Conservation (phyloP, 2,888 invertebrate species). For the Globia sparganii region DNA sequence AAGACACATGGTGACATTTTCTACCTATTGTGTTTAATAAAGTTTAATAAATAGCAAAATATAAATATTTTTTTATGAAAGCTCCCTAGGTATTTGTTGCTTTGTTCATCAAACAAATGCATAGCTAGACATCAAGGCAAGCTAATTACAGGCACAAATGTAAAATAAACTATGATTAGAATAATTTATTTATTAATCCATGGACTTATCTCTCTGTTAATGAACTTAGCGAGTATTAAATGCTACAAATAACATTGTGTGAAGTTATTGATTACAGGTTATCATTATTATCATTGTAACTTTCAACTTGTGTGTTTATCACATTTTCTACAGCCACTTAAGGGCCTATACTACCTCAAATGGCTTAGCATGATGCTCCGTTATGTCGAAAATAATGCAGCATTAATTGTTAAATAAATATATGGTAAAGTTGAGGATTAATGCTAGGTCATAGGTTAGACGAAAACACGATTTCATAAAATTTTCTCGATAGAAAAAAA, state of each 20-base stretch:
- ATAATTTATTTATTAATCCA: slow-evolving; percentile 34
- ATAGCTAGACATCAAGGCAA: neutral
- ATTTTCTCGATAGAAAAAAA: too few relatives aligned
- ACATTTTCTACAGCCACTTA: neutral
- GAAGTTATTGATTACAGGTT: slow-evolving; percentile 24
- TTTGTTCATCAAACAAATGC: neutral
- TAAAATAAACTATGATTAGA: slow-evolving; percentile 33
- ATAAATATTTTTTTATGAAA: neutral
- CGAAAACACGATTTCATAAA: too few relatives aligned
- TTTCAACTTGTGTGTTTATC: neutral
- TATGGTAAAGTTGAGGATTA: too few relatives aligned
- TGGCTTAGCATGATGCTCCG: too few relatives aligned
- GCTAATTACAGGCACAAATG: slow-evolving; percentile 5
- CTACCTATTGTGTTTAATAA: neutral
- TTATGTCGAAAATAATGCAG: too few relatives aligned
- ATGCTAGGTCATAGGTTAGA: too few relatives aligned
- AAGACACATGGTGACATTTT: neutral
- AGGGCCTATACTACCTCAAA: too few relatives aligned
- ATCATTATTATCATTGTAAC: slow-evolving; percentile 8
- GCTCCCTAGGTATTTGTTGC: neutral
- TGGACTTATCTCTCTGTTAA: slow-evolving; percentile 48
- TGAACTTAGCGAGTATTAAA: slow-evolving; percentile 43
- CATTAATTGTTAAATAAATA: too few relatives aligned
- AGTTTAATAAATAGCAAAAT: too few relatives aligned
- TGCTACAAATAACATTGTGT: slow-evolving; percentile 21